Evolutionary conservation across 2,113 vertebrate genomes (phyloP).

Genomic region (Irena cyanogastra): DNA sequence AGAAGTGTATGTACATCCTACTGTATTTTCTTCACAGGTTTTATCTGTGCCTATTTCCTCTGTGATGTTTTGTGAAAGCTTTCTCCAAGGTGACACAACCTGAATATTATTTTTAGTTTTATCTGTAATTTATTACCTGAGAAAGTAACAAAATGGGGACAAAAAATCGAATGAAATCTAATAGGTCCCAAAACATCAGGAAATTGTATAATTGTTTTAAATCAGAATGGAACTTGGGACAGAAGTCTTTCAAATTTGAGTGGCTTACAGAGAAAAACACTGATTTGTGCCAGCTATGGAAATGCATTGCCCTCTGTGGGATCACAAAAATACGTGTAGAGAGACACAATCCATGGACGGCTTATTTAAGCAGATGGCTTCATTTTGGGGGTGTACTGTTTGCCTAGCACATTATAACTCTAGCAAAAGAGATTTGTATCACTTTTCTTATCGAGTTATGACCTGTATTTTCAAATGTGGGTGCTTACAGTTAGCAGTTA

Average conservation of each 20-base stretch:
- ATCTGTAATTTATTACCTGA: not conserved
- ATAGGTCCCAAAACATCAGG: not conserved
- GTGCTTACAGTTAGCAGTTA: not conserved
- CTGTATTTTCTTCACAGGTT: slow-evolving; percentile 45
- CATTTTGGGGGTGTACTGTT: slow-evolving; percentile 22
- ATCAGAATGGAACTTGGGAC: not conserved
- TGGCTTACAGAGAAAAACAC: not conserved
- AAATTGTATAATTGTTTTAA: not conserved
- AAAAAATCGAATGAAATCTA: not conserved
- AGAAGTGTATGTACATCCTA: slow-evolving; percentile 23
- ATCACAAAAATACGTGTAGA: not conserved
- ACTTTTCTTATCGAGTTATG: slow-evolving; percentile 9
- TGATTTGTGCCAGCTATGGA: not conserved
- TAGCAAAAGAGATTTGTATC: slow-evolving; percentile 6
- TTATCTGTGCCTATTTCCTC: slow-evolving; percentile 5
- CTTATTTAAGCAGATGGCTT: slow-evolving; percentile 36
- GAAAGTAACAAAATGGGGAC: slow-evolving; percentile 35
- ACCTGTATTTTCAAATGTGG: slow-evolving; percentile 46
- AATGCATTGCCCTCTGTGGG: not conserved
- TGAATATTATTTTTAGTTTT: not conserved
- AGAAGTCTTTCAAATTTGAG: not conserved
- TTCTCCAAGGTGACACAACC: slow-evolving; percentile 4
- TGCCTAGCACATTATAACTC: slow-evolving; percentile 43
- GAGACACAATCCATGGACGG: not conserved
- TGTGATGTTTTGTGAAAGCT: not conserved